phyloP scores from a whole-genome alignment of 1,140 invertebrate species.

The Cotesia chilonis region DNA sequence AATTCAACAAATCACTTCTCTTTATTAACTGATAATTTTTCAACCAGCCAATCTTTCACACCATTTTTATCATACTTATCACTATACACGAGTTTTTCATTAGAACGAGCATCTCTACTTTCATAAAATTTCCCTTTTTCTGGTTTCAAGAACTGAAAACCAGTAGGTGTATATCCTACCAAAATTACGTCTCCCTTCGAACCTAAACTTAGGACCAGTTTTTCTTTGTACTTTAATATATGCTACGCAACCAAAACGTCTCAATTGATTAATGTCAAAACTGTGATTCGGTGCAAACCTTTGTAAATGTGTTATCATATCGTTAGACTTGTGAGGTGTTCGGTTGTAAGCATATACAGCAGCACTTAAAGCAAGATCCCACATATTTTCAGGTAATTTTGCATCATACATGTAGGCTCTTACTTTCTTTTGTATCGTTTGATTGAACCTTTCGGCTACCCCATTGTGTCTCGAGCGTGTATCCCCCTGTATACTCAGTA shows the following conservation, averaged over 20 bases:
- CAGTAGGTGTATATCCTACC: constrained; percentile 26
- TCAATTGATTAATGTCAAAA: constrained; percentile 27
- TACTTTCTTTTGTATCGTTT: constrained; percentile 48
- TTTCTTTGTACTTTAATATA: constrained; percentile 32
- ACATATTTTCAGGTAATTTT: constrained; percentile 46
- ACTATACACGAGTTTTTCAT: constrained; percentile 24
- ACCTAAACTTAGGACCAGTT: constrained; percentile 27
- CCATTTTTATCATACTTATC: constrained; percentile 16
- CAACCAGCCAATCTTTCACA: constrained; percentile 28
- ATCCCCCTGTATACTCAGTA: constrained; percentile 34
- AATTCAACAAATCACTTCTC: constrained; percentile 23
- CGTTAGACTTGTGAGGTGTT: constrained; percentile 40
- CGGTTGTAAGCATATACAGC: constrained; percentile 51
- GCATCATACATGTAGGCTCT: constrained; percentile 48
- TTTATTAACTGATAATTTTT: constrained; percentile 9
- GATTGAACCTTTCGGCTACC: constrained; percentile 53
- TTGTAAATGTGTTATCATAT: constrained; percentile 23
- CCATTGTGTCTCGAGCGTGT: constrained; percentile 49
- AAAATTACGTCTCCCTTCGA: constrained; percentile 7
- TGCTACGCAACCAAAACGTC: constrained; percentile 26
- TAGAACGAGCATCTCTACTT: constrained; percentile 28
- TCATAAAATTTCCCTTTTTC: constrained; percentile 32
- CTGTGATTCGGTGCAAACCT: constrained; percentile 24
- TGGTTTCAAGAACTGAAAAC: constrained; percentile 15
- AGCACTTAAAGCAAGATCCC: no score